Evolutionary conservation across 2,888 invertebrate genomes (phyloP).

Genomic region (Leuctra nigra): DNA sequence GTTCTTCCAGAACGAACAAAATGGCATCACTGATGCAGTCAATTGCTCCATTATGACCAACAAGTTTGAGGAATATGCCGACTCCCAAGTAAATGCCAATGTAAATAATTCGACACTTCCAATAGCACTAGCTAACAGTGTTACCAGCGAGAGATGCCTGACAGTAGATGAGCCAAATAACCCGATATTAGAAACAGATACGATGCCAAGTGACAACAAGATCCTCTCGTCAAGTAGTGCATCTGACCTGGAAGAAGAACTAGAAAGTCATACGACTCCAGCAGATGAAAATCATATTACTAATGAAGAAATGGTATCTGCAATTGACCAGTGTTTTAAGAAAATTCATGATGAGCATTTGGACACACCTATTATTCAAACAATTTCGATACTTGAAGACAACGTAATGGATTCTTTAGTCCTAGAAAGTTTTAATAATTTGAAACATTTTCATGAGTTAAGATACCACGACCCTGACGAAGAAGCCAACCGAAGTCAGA

Average conservation of each 20-base stretch:
- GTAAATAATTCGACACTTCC: no score
- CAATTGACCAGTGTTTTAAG: not conserved
- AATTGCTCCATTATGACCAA: not conserved
- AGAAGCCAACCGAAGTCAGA: not conserved
- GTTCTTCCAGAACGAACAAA: slow-evolving; percentile 44
- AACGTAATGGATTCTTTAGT: not conserved
- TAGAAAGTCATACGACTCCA: no score
- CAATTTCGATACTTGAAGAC: not conserved
- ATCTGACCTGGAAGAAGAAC: no score
- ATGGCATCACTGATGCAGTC: not conserved
- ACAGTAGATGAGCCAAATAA: no score
- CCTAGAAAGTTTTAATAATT: slow-evolving; percentile 6
- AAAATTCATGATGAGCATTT: not conserved
- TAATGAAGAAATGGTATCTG: not conserved
- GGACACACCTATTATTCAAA: not conserved
- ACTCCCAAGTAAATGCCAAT: no score
- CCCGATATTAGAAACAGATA: no score
- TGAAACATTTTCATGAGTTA: slow-evolving; percentile 4
- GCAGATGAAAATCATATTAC: no score
- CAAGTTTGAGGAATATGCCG: not conserved
- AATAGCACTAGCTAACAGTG: no score
- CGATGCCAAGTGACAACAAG: no score
- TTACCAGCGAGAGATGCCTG: no score
- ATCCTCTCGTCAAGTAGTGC: no score
- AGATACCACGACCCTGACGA: not conserved